phyloP scores from a whole-genome alignment of 2,888 invertebrate genomes.

The Polyommatus icarus region DNA sequence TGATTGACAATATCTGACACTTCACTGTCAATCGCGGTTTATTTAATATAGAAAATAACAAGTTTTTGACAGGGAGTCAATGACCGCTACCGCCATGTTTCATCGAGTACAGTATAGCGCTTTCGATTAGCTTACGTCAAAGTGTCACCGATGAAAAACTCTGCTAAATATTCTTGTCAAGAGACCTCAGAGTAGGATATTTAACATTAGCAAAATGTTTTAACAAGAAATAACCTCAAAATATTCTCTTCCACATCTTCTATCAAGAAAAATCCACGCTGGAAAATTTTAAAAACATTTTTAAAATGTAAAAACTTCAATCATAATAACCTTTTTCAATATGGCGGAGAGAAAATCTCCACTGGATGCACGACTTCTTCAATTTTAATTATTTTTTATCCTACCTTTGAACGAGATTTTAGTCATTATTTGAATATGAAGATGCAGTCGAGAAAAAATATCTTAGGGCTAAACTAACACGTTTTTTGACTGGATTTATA shows the following conservation, averaged over 20 bases:
- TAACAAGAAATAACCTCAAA: neutral
- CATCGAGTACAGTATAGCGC: no score
- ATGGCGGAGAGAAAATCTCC: conserved; percentile 1
- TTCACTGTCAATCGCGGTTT: no score
- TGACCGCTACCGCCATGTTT: no score
- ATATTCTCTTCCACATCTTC: neutral
- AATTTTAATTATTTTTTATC: neutral
- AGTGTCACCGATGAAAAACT: no score
- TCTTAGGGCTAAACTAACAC: no score
- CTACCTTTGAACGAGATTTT: neutral
- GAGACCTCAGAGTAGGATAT: neutral
- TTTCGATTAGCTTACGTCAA: no score
- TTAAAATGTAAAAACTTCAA: neutral
- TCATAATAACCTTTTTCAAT: conserved; percentile 10
- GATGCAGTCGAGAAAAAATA: no score
- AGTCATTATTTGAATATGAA: neutral
- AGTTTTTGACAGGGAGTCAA: no score
- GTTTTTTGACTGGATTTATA: no score
- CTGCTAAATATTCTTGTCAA: neutral
- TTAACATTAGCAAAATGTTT: neutral
- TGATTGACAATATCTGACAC: no score
- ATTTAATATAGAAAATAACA: no score
- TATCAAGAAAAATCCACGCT: neutral
- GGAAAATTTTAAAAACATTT: neutral
- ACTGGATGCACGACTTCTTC: neutral